Base-by-base conservation (phyloP, 2,888 invertebrate species). In the Criorhina ranunculi region DNA sequence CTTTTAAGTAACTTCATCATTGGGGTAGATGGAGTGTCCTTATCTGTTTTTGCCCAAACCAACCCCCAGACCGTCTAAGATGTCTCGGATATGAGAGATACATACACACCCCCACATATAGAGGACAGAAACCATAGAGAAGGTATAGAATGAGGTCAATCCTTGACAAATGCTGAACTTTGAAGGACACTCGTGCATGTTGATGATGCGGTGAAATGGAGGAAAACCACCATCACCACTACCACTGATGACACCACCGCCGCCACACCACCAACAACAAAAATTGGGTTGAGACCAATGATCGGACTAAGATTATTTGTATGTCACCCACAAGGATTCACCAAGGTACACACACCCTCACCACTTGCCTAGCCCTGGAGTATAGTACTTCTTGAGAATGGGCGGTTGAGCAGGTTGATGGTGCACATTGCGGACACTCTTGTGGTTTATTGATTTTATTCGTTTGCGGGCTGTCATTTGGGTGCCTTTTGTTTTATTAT, bases 181-280 rank as follows among this genome's bases (percentile, higher is more conserved):
- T 85, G 80, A 85, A 85, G 85, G 85, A 85, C 85, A 72, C 80
- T 85, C 75, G 69, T 80, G 80, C 79, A 85, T 85, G 85, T 59
- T 85, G 85, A 85, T 75, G 85, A 85, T 85, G 85, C 85, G 85
- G 85, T 85, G 85, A 85, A 85, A 80, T 85, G 40, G 44, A 80
- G 80, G 75, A 80, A 75, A 79, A 51, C 73, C 80, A 66, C 53
- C 78, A 59, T 9, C 31, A 69, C 29, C 37, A 49, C 1, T 17
- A 62, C 29, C 35, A 69, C 11, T 11, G 12, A n/a, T 29, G 15
- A 40, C 57, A 70, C 37, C 42, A 67, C 29, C 37, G 67, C n/a
- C n/a, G n/a, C n/a, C n/a, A n/a, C n/a, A 67, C 40, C 19, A 44
- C 31, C 19, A 7, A 51, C 60, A 46, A 70, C 51, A 35, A 64